Percentiles rank a stretch among this genome's conserved stretches.
These are phyloP conservation scores for Machaerirhynchus nigripectus DNA, from an alignment of 2,113 vertebrate genomes.

Conservation along the genomic window DNA sequence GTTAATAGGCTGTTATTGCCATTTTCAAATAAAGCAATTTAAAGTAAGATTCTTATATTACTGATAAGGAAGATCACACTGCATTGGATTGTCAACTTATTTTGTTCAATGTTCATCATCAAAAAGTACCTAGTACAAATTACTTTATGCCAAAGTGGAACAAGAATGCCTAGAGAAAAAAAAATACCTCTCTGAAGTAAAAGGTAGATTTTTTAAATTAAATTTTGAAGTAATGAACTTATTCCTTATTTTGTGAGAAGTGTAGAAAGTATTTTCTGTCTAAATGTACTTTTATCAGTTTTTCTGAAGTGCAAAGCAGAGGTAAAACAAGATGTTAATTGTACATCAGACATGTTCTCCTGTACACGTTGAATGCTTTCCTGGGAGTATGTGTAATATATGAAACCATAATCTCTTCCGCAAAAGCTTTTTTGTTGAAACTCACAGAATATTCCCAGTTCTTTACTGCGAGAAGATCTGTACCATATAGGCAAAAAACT, in stretches of 20 bases:
- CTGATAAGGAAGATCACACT: background rate
- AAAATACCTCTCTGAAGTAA: background rate
- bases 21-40: conserved; percentile 32
- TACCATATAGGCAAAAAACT: background rate
- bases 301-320: conserved; percentile 5
- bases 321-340: background rate
- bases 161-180: background rate
- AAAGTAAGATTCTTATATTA: conserved; percentile 24
- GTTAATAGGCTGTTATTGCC: conserved; percentile 3
- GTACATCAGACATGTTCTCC: background rate
- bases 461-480: background rate
- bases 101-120: background rate
- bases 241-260: background rate
- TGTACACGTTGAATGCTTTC: background rate
- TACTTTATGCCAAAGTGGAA: background rate
- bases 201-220: background rate
- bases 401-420: conserved; percentile 16
- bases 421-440: background rate
- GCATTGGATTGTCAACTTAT: background rate
- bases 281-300: background rate
- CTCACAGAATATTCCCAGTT: background rate
- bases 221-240: background rate
- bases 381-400: background rate
- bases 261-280: background rate
- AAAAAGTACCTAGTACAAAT: background rate